These are phyloP conservation scores for Oligia fasciuncula DNA, from an alignment of 2,888 invertebrate species.

Conservation along the genomic window DNA sequence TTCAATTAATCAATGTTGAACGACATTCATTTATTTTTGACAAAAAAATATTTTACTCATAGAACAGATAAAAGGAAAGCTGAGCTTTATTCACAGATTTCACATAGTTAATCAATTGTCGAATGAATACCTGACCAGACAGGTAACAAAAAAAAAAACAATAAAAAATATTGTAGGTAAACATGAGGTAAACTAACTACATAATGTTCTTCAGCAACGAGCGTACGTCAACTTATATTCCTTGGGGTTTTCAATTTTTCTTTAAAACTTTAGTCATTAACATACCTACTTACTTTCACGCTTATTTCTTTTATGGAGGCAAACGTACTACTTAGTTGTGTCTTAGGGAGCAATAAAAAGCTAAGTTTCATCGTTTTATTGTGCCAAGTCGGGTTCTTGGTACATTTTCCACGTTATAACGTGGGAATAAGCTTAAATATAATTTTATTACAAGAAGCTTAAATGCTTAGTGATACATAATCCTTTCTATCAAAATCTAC, in stretches of 20 bases:
- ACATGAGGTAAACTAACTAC: no score
- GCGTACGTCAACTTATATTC: conserved; percentile 16
- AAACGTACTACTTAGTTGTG: conserved; percentile 30
- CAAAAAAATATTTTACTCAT: neutral
- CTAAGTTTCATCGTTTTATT: conserved; percentile 25
- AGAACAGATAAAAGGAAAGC: neutral
- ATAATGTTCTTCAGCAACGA: neutral
- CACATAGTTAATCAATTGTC: neutral
- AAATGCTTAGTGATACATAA: conserved; percentile 31
- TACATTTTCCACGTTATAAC: neutral
- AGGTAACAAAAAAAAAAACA: neutral
- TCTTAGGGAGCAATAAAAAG: conserved; percentile 57
- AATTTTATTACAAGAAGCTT: conserved; percentile 40
- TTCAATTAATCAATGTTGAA: neutral
- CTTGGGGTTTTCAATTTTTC: conserved; percentile 6
- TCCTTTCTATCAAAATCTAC: conserved; percentile 26
- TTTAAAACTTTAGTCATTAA: conserved; percentile 38
- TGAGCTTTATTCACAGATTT: neutral
- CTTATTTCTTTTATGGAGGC: conserved; percentile 33
- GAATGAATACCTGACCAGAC: neutral
- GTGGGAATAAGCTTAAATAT: neutral
- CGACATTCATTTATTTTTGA: neutral
- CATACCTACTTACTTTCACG: conserved; percentile 20
- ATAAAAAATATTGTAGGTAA: no score
- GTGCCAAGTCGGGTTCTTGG: conserved; percentile 9